Evolutionary conservation across 2,113 vertebrate genomes (phyloP).

Genomic region (Cyprinodon brontotheroides): DNA sequence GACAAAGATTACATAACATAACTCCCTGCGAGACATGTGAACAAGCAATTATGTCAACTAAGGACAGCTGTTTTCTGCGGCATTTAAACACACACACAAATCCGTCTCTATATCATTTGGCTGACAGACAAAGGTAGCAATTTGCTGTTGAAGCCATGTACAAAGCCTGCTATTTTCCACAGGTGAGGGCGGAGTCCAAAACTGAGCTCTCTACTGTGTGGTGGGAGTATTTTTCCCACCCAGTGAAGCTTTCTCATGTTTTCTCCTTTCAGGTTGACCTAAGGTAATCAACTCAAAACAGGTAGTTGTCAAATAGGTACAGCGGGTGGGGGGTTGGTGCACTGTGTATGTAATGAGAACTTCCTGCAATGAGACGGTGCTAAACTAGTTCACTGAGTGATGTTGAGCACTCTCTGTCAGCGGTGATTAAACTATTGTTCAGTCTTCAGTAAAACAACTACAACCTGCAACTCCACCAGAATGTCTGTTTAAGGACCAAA

Average conservation of each 20-base stretch:
- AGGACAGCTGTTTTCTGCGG: background rate
- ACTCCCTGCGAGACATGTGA: background rate
- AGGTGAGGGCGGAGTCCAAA: background rate
- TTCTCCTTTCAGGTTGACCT: background rate
- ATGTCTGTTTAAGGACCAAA: background rate
- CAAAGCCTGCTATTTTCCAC: background rate
- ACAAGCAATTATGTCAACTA: background rate
- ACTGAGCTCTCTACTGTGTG: background rate
- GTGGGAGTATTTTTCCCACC: background rate
- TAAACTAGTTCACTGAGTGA: background rate
- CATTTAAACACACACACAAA: background rate
- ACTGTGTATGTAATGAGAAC: background rate
- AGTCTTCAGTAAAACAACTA: background rate
- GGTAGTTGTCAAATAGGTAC: background rate
- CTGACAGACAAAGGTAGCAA: background rate
- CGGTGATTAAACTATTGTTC: background rate
- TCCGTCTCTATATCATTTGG: background rate
- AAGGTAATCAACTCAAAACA: background rate
- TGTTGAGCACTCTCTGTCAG: background rate
- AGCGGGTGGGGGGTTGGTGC: background rate
- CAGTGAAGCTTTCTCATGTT: background rate
- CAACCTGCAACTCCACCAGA: background rate
- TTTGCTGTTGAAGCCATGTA: background rate
- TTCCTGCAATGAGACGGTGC: background rate
- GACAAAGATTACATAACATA: background rate